phyloP scores from a whole-genome alignment of 2,797 vertebrate genomes.

The Atherinosoma microstoma region DNA sequence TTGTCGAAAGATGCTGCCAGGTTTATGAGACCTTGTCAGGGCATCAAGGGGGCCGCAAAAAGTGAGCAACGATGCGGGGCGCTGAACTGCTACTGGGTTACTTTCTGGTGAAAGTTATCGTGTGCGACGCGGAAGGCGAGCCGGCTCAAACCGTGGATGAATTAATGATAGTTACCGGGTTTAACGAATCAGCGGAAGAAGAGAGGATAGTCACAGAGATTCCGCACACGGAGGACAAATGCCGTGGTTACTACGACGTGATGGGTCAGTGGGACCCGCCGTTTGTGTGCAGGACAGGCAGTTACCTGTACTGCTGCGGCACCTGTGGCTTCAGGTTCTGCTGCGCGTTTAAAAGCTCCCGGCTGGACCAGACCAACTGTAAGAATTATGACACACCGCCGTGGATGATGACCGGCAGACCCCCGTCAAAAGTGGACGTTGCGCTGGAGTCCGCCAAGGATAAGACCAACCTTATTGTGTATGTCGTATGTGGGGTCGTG shows the following conservation, averaged over 20 bases:
- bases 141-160: constrained; percentile 86
- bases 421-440: constrained; percentile 90
- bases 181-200: constrained; percentile 87
- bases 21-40: constrained; percentile 57
- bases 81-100: constrained; percentile 86
- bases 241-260: constrained; percentile 97
- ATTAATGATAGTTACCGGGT: constrained; percentile 85
- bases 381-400: constrained; percentile 97
- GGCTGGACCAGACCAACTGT: constrained; percentile 95
- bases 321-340: constrained; percentile 99
- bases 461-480: constrained; percentile 97
- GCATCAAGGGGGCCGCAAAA: constrained; percentile 28
- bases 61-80: constrained; percentile 71
- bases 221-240: constrained; percentile 90
- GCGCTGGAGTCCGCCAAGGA: constrained; percentile 91
- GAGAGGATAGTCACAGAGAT: constrained; percentile 84
- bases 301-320: constrained; percentile 97
- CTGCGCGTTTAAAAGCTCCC: constrained; percentile 92
- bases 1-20: constrained; percentile 52
- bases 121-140: constrained; percentile 91
- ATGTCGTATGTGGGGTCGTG: constrained; percentile 97
- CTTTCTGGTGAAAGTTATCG: constrained; percentile 90
- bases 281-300: constrained; percentile 94
- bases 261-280: constrained; percentile 99
- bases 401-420: constrained; percentile 94